phyloP scores from a whole-genome alignment of 2,888 invertebrate species.

The Tipula helvola region DNA sequence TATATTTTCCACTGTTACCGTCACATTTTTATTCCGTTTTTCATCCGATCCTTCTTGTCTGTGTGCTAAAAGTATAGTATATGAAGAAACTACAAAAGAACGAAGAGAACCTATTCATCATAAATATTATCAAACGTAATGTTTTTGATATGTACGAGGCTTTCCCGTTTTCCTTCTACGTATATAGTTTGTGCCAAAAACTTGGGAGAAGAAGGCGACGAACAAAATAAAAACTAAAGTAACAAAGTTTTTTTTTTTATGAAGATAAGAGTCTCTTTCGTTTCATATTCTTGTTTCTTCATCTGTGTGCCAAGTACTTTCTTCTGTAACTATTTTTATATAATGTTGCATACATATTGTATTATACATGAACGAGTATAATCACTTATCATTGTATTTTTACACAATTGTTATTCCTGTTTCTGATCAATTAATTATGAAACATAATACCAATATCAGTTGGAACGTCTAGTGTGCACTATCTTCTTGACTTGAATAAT shows the following conservation, averaged over 20 bases:
- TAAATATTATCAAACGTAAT: background rate
- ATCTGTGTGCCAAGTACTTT: background rate
- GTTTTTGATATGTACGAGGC: background rate
- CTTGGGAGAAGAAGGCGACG: background rate
- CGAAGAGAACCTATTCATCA: background rate
- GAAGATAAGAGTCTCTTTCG: too few relatives aligned
- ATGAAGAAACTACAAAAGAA: background rate
- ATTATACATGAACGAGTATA: background rate
- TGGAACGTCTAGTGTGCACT: too few relatives aligned
- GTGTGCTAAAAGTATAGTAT: background rate
- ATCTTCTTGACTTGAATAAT: too few relatives aligned
- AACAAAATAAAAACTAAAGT: background rate
- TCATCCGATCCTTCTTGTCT: background rate
- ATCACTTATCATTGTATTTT: background rate
- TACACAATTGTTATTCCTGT: background rate
- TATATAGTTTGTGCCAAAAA: background rate
- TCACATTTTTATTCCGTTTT: background rate
- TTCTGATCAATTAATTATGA: too few relatives aligned
- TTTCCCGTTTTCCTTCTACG: background rate
- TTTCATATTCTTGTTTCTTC: background rate
- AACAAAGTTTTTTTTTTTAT: background rate
- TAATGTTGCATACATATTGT: background rate
- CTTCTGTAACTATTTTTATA: background rate
- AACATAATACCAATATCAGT: too few relatives aligned
- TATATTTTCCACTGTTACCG: background rate